These are phyloP conservation scores for Hemicordylus capensis DNA, from an alignment of 2,113 vertebrate species.

Conservation along the genomic window DNA sequence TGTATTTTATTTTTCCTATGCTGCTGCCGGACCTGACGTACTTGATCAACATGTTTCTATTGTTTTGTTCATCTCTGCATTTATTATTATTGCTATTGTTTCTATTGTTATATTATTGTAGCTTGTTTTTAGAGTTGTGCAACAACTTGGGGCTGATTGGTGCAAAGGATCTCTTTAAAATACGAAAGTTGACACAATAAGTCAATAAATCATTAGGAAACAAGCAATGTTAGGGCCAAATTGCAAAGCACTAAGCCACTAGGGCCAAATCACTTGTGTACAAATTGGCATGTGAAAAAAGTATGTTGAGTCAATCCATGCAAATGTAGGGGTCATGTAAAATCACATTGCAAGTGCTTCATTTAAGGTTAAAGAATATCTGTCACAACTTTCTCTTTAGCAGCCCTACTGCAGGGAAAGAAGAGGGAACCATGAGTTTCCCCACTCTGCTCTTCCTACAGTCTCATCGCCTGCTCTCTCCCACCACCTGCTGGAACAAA, in stretches of 20 bases:
- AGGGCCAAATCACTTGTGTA: no score
- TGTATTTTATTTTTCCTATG: no score
- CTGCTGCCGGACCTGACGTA: no score
- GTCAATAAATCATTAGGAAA: conserved; percentile 1
- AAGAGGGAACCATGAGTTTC: neutral
- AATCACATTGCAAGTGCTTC: neutral
- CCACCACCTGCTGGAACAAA: neutral
- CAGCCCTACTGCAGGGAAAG: neutral
- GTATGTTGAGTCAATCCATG: neutral
- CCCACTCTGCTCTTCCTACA: neutral
- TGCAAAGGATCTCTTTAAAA: no score
- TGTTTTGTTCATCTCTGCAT: no score
- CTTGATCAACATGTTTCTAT: no score
- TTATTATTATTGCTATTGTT: no score
- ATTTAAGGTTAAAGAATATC: neutral
- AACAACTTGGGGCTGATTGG: no score
- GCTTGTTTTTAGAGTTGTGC: no score
- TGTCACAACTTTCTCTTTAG: neutral
- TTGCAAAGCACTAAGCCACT: no score
- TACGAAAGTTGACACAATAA: no score
- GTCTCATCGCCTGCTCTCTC: neutral
- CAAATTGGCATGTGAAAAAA: neutral
- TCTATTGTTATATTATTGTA: no score
- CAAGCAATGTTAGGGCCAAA: neutral
- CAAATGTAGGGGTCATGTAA: neutral